Conservation (phyloP, 2,797 vertebrate genomes). For the Mastacembelus armatus region DNA sequence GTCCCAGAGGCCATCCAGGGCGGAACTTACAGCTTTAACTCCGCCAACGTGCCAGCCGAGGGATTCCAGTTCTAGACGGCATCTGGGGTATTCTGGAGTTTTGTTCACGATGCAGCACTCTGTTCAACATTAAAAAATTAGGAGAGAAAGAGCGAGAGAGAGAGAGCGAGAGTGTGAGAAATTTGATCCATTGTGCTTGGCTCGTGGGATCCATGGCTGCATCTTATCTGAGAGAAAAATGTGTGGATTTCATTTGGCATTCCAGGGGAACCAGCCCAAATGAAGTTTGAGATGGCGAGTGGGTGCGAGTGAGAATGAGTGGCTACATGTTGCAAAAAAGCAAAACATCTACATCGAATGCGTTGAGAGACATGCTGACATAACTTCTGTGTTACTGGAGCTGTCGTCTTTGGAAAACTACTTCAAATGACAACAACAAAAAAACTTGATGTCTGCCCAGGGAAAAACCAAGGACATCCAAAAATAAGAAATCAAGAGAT, state of each 20-base stretch:
- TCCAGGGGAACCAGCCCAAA: slow-evolving; percentile 94
- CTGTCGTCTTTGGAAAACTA: slow-evolving; percentile 87
- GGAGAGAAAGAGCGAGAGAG: slow-evolving; percentile 84
- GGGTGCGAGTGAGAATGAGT: slow-evolving; percentile 99
- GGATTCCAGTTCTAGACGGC: slow-evolving; percentile 99
- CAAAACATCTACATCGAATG: slow-evolving; percentile 93
- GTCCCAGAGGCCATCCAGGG: slow-evolving; percentile 98
- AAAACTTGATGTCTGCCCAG: slow-evolving; percentile 74
- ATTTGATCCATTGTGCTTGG: slow-evolving; percentile 99
- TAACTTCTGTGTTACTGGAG: slow-evolving; percentile 91
- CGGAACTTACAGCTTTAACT: slow-evolving; percentile 99
- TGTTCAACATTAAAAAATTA: slow-evolving; percentile 89
- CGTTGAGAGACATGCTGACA: slow-evolving; percentile 94
- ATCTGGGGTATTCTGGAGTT: slow-evolving; percentile 88
- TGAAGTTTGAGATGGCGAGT: slow-evolving; percentile 99
- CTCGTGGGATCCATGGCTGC: slow-evolving; percentile 99
- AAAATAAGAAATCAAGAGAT: slow-evolving; percentile 83
- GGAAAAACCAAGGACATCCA: slow-evolving; percentile 84
- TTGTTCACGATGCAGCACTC: slow-evolving; percentile 99
- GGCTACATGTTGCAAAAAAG: slow-evolving; percentile 95
- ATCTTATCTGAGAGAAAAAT: slow-evolving; percentile 98
- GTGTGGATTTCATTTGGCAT: slow-evolving; percentile 99
- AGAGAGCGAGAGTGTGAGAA: slow-evolving; percentile 89
- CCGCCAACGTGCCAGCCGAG: slow-evolving; percentile 98
- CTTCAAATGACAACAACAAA: slow-evolving; percentile 76